phyloP scores from a whole-genome alignment of 2,113 vertebrate species.

The Onychostruthus taczanowskii region DNA sequence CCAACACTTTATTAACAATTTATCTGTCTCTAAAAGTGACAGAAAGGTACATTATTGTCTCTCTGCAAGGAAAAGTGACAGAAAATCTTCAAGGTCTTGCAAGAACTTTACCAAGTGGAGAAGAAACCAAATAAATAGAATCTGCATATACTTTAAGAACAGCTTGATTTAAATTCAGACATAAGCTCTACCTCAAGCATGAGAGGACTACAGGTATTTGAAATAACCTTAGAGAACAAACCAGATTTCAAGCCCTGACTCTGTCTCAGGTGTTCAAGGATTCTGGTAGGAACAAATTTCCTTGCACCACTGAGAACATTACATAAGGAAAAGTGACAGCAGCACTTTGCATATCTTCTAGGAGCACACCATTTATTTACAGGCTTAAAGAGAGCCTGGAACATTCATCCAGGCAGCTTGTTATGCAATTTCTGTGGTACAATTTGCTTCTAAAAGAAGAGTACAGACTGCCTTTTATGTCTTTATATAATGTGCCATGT shows the following conservation, averaged over 20 bases:
- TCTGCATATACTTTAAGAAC: neutral
- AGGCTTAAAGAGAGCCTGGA: neutral
- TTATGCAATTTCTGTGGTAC: neutral
- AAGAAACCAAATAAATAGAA: neutral
- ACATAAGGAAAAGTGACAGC: neutral
- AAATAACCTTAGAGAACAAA: neutral
- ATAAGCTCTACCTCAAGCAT: neutral
- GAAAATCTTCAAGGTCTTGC: neutral
- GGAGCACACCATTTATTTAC: conserved; percentile 4
- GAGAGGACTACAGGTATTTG: neutral
- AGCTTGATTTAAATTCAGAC: neutral
- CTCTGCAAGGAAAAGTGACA: neutral
- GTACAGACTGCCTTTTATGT: neutral
- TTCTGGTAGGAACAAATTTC: neutral
- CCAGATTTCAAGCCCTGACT: neutral
- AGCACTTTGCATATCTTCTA: neutral
- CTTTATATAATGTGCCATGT: neutral
- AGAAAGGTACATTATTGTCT: neutral
- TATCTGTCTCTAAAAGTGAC: neutral
- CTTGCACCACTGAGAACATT: neutral
- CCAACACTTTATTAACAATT: neutral
- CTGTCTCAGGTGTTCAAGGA: neutral
- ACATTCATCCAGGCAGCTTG: neutral
- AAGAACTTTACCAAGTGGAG: neutral
- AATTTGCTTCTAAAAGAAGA: neutral